Conservation (phyloP, 2,797 vertebrate genomes). For the Lepilemur septentrionalis region DNA sequence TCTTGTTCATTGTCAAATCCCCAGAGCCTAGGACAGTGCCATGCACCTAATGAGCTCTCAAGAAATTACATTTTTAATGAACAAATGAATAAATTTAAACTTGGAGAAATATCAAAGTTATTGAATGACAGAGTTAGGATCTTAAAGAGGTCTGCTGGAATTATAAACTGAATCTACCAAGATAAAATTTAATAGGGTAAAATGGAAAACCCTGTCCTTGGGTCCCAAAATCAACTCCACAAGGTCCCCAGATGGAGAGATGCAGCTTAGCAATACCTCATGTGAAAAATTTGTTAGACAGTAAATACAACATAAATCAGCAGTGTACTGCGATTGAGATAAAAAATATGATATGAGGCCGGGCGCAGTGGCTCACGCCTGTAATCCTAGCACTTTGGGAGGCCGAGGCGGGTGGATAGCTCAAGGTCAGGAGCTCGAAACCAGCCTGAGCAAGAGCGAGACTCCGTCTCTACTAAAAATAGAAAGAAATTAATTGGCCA, state of each 20-base stretch:
- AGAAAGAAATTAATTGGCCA: too few relatives aligned
- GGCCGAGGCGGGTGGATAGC: too few relatives aligned
- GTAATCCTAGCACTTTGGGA: too few relatives aligned
- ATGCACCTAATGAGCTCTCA: not conserved
- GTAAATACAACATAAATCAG: not conserved
- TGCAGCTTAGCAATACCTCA: not conserved
- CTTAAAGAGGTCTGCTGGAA: not conserved
- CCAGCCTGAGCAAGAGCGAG: too few relatives aligned
- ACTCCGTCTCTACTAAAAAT: too few relatives aligned
- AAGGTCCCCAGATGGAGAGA: not conserved
- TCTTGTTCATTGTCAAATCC: not conserved
- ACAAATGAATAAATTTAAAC: not conserved
- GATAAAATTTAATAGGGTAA: not conserved
- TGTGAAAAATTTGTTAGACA: not conserved
- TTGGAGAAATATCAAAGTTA: not conserved
- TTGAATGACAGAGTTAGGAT: not conserved
- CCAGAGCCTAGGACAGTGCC: not conserved
- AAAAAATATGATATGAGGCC: not conserved
- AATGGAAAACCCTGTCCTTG: not conserved
- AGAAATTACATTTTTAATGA: conserved; percentile 17
- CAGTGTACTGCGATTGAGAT: not conserved
- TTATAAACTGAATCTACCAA: not conserved
- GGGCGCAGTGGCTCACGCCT: too few relatives aligned
- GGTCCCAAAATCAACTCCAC: not conserved
- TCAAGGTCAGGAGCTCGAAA: too few relatives aligned